These are phyloP conservation scores for Glossosoma conforme DNA, from an alignment of 1,140 invertebrate genomes.

Conservation along the genomic window DNA sequence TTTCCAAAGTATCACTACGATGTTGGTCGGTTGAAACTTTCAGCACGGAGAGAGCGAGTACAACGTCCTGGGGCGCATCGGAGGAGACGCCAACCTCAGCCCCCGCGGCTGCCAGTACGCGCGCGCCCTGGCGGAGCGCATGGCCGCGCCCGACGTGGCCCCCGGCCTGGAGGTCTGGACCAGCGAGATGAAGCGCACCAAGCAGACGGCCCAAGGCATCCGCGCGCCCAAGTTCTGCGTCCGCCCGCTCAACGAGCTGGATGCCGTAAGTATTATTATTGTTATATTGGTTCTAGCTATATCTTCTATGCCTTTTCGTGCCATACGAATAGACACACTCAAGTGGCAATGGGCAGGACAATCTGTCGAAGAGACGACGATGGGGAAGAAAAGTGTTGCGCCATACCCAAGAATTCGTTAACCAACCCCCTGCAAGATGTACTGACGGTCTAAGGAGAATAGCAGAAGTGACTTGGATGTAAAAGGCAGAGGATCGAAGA, in stretches of 20 bases:
- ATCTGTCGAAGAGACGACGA: too few species aligned
- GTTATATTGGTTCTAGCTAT: too few species aligned
- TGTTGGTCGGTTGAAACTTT: slow-evolving; percentile 29
- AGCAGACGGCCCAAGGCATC: slow-evolving; percentile 79
- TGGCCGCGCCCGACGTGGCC: slow-evolving; percentile 61
- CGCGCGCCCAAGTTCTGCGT: slow-evolving; percentile 76
- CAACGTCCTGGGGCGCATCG: slow-evolving; percentile 86
- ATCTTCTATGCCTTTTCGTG: too few species aligned
- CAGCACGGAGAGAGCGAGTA: slow-evolving; percentile 91
- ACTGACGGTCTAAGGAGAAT: too few species aligned
- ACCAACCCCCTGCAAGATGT: too few species aligned
- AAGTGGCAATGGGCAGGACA: too few species aligned
- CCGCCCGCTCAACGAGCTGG: slow-evolving; percentile 79
- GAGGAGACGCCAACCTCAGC: slow-evolving; percentile 82
- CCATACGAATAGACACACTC: not conserved
- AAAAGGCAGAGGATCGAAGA: too few species aligned
- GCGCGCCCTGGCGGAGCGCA: slow-evolving; percentile 65
- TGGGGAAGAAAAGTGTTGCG: too few species aligned
- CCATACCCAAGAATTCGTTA: too few species aligned
- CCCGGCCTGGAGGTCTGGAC: slow-evolving; percentile 79
- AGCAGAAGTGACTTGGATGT: too few species aligned
- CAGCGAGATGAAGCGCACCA: slow-evolving; percentile 79
- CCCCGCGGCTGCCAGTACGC: slow-evolving; percentile 77
- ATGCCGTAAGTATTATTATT: slow-evolving; percentile 62
- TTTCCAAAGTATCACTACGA: slow-evolving; percentile 22